These are phyloP conservation scores for Griposia aprilina DNA, from an alignment of 2,888 invertebrate genomes.

Conservation along the genomic window DNA sequence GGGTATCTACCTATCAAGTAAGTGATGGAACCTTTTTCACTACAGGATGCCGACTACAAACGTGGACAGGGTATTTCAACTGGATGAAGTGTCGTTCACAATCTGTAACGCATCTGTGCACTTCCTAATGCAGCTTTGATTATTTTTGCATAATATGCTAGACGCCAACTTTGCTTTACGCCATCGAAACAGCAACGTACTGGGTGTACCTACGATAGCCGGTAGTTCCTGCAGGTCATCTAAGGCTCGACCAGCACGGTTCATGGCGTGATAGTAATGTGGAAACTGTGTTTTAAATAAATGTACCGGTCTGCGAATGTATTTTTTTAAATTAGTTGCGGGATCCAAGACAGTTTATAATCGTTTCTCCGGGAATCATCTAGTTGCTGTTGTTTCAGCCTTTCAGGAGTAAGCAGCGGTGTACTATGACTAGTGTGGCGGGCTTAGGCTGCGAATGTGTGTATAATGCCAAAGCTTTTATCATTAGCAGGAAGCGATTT, in stretches of 20 bases:
- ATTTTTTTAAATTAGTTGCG: not conserved
- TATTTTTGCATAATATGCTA: constrained; percentile 46
- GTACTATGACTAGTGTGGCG: not conserved
- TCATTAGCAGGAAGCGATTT: constrained; percentile 25
- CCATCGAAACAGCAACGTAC: constrained; percentile 10
- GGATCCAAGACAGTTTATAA: not conserved
- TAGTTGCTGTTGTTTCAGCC: not conserved
- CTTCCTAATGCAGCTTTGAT: constrained; percentile 33
- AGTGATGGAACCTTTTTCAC: not conserved
- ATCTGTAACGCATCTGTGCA: not conserved
- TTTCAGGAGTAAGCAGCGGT: not conserved
- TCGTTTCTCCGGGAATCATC: not conserved
- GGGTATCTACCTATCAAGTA: constrained; percentile 19
- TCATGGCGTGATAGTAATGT: constrained; percentile 18
- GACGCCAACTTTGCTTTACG: constrained; percentile 22
- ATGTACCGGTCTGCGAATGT: not conserved
- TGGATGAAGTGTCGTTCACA: not conserved
- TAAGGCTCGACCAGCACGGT: not conserved
- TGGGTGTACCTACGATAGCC: constrained; percentile 2
- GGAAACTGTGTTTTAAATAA: constrained; percentile 10
- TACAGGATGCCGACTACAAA: not conserved
- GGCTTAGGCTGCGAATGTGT: not conserved
- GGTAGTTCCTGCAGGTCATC: not conserved
- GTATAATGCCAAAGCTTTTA: constrained; percentile 12
- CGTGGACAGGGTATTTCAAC: not conserved